Base-by-base conservation (phyloP, 2,797 vertebrate genomes). In the Trichosurus vulpecula region DNA sequence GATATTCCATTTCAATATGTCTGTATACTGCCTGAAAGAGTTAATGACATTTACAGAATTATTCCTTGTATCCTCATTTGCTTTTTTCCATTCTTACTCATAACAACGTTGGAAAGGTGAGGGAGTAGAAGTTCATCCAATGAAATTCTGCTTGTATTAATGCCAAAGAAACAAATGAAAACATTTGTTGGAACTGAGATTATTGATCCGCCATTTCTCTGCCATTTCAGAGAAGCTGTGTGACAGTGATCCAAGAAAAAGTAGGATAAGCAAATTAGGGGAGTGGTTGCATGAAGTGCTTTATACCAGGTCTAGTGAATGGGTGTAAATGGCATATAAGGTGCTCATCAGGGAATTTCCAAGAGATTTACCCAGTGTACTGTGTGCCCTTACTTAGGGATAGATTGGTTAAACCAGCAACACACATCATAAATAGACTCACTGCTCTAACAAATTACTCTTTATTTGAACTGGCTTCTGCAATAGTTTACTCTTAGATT, bases 381-480 rank as follows among this genome's bases (percentile, higher is more conserved):
- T 9, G 22, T 81, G 22, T 10, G 19, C 4, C 74, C 2, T 22
- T 81, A 10, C 74, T 81, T 81, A 47, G 22, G 41, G 41, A 66
- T 16, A n/a, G 4, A n/a, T 66, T 81, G 41, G 1, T 47, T 47
- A 41, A 25, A 10, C 8, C 41, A 81, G 74, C 8, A 47, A 25
- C 41, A 47, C 0, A 47, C 0, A 6, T 58, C 89, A 95, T 89
- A 94, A 22, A 74, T 96, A 29, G 93, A 12, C 10, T 91, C 27
- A n/a, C 52, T 94, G 52, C 52, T 27, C 5, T 96, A 55, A 93
- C 94, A 95, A 14, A 94, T 97, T 95, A 31, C 93, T 94, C 52
- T 41, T 89, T 56, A 92, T 93, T 92, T 93, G 22, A 93, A 61
- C 11, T 93, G 3, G 66, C 66, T 41, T 10, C 29, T 92, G 93